Base-by-base conservation (phyloP, 35 echinoderm and acorn worm genomes). In the Holothuria glaberrima region DNA sequence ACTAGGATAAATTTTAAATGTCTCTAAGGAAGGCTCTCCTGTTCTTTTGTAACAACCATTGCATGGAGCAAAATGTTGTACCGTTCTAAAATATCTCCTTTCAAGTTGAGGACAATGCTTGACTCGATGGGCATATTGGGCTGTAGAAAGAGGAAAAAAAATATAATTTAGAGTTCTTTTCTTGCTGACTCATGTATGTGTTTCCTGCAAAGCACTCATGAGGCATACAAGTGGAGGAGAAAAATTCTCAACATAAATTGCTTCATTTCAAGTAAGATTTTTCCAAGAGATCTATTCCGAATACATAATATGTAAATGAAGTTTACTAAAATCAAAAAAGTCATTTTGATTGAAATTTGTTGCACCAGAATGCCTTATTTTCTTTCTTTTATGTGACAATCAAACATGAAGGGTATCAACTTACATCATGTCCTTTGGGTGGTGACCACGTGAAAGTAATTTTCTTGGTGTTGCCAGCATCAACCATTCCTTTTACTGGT, bases 351-450 rank as follows among this genome's bases (percentile, higher is more conserved):
- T n/a, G n/a, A n/a, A n/a, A n/a, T n/a, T n/a, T n/a, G n/a, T n/a
- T n/a, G n/a, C n/a, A n/a, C n/a, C n/a, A 41, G 36, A 41, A 41
- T 41, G 7, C 36, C 36, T 41, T 4, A 41, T 41, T 41, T 41
- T 41, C 36, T 41, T 2, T 41, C 7, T 4, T 41, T 30, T 9
- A 69, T 30, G 20, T n/a, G 66, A 69, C 31, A 5, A 58, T 81
- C 30, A 41, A 30, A 72, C 27, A 25, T 59, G 14, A 36, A 29
- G 46, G 12, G 5, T 35, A 17, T 31, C 62, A 32, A 92, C 91
- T 98, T 83, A 99, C 97, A 80, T 99, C 84, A 95, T 99, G 97
- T 48, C 97, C 97, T 86, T 92, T 93, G 0, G 93, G 97, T 30
- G 97, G 97, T 61, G 91, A 72, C 97, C 97, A 99, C 56, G 91